Percentiles rank a stretch among this genome's conserved stretches.
phyloP scores from a whole-genome alignment of 2,888 invertebrate genomes.

The Aphodius granarius region DNA sequence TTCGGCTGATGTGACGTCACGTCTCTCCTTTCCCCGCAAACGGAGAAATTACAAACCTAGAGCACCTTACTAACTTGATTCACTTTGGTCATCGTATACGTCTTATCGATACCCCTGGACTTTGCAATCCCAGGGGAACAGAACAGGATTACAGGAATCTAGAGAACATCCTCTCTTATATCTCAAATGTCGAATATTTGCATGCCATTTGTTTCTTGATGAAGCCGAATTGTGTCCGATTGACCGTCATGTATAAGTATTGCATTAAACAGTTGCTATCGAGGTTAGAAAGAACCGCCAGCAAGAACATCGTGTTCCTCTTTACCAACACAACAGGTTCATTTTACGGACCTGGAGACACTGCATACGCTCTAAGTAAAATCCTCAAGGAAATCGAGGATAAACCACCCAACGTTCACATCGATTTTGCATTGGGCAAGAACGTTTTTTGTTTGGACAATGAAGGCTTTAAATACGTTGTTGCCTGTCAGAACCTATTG shows the following conservation, averaged over 20 bases:
- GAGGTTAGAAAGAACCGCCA: slow-evolving; percentile 45
- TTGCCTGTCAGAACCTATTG: slow-evolving; percentile 37
- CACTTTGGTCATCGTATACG: slow-evolving; percentile 42
- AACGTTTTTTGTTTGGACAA: slow-evolving; percentile 50
- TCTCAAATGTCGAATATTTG: slow-evolving; percentile 42
- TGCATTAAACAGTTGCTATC: slow-evolving; percentile 46
- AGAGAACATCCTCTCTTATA: slow-evolving; percentile 39
- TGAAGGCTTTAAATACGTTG: slow-evolving; percentile 45
- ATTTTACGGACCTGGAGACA: slow-evolving; percentile 44
- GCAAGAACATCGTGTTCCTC: slow-evolving; percentile 45
- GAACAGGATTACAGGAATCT: slow-evolving; percentile 35
- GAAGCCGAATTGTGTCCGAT: slow-evolving; percentile 42
- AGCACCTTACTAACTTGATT: no score
- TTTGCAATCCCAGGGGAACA: slow-evolving; percentile 38
- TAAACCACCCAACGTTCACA: slow-evolving; percentile 37
- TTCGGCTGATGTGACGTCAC: no score
- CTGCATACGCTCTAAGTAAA: slow-evolving; percentile 37
- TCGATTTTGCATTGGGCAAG: slow-evolving; percentile 36
- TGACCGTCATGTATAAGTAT: slow-evolving; percentile 44
- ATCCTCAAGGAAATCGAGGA: slow-evolving; percentile 42
- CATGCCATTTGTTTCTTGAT: slow-evolving; percentile 46
- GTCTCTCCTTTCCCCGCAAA: no score
- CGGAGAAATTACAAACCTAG: no score
- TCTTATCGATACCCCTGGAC: slow-evolving; percentile 48
- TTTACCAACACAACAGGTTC: slow-evolving; percentile 45